Evolutionary conservation across 2,113 vertebrate genomes (phyloP), one percentile per base, ranked within the genome.

Genomic region (Trichomycterus rosablanca): DNA sequence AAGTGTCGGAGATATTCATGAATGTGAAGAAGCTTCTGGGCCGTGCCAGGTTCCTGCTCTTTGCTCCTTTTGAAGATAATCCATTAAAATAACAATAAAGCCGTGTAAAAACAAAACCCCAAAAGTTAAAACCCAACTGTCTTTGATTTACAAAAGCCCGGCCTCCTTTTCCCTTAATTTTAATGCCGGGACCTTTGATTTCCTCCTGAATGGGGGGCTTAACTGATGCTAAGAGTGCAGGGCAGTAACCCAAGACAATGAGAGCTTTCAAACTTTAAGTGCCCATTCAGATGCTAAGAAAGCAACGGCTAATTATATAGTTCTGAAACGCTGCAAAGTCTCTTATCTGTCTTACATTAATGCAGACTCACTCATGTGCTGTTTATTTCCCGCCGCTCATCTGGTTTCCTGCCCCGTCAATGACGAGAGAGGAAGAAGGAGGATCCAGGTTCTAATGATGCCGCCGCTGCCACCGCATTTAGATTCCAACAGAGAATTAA

Each of bases 201-300:
- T 81, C 74, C 79, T 78, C 79, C 71, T 83, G 80, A 85, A 83
- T 83, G 71, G 78, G 57, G 78, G 83, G 71, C 79, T 81, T 76
- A 82, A 81, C 73, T 79, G 75, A 83, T 81, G 80, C 44, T 73
- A 76, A 76, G 72, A 80, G 76, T 76, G 81, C 70, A 81, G 82
- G 74, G 34, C 68, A 81, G 78, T 84, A 81, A 75, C 79, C 75
- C 77, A 85, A 88, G 86, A 88, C 87, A 89, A 88, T 85, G 76
- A 82, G 76, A 85, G 80, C 84, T 87, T 85, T 83, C 78, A 88
- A 76, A 84, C 80, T 83, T 86, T 81, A 83, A 84, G 80, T 72
- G 59, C 32, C 83, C 73, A 87, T 87, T 89, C 80, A 86, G 71
- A 88, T 90, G 86, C 83, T 81, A 88, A 89, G 80, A 76, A 72